Base-by-base conservation (phyloP, 2,797 vertebrate species). In the Sebastes steindachneri region DNA sequence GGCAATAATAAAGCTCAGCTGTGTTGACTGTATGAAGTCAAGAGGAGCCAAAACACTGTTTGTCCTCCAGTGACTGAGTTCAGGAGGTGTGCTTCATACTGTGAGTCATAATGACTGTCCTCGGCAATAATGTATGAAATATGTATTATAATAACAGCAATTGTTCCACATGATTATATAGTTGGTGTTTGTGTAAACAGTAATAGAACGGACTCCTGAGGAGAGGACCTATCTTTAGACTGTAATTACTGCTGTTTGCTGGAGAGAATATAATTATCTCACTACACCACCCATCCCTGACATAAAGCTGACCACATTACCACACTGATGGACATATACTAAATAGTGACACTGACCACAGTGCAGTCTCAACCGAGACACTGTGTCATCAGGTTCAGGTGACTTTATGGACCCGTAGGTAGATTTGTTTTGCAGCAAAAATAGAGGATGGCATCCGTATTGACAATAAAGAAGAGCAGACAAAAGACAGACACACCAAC, bases 221-320 rank as follows among this genome's bases (percentile, higher is more conserved):
- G 54, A 60, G 41, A 28, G 55, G 86, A 45, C 10, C 83, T 86
- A 78, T 86, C 82, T 84, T 92, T 86, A 88, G 59, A 0, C 64
- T 51, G 2, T 85, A 94, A 92, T 91, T 82, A 84, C 57, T 83
- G 77, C 86, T 91, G 73, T 86, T 85, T 6, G 33, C 65, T 75
- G 68, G 19, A 72, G 10, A 68, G 29, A 84, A 62, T 79, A 71
- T 78, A 88, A 88, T 93, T 74, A 86, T 76, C 35, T 37, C 31
- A 12, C 73, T 71, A 19, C 37, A 73, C 67, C 45, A n/a, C 0
- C 14, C 25, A 60, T 75, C 54, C 41, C 54, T 68, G 68, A 74
- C 74, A 86, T 33, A 28, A 58, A 78, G 68, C 8, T 21, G 53
- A 74, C 80, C 81, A 75, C 71, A 51, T 80, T 69, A 79, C 55